These are phyloP conservation scores for Polyommatus iphigenia DNA, from an alignment of 2,888 invertebrate genomes.

Conservation along the genomic window DNA sequence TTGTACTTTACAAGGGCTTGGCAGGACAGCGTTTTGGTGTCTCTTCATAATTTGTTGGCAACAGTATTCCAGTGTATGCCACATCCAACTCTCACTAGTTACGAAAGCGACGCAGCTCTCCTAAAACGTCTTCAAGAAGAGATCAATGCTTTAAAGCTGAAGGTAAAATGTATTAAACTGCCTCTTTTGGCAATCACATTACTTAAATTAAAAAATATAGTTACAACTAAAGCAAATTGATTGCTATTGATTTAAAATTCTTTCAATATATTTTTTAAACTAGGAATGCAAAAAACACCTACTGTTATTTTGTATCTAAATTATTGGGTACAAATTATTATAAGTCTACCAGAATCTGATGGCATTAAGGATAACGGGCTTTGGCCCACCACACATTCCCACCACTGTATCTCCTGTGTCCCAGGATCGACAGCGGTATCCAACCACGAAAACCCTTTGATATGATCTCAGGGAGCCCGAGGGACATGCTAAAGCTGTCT, in stretches of 20 bases:
- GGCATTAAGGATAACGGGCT: too few species aligned
- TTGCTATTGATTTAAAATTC: too few species aligned
- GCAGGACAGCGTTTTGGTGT: slow-evolving; percentile 95
- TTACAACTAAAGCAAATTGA: background rate
- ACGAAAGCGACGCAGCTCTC: slow-evolving; percentile 90
- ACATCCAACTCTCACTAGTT: slow-evolving; percentile 90
- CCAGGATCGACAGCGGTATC: too few species aligned
- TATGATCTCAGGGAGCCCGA: too few species aligned
- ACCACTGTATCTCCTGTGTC: too few species aligned
- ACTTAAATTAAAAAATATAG: background rate
- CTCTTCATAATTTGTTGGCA: slow-evolving; percentile 95
- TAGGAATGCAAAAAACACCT: background rate
- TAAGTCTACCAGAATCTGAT: too few species aligned
- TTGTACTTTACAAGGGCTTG: slow-evolving; percentile 95
- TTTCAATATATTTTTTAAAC: background rate
- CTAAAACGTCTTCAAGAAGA: slow-evolving; percentile 92
- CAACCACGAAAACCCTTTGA: too few species aligned
- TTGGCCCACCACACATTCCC: too few species aligned
- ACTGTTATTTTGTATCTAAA: background rate
- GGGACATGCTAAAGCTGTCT: too few species aligned
- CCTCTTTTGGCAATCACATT: background rate
- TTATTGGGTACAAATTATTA: too few species aligned
- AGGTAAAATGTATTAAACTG: slow-evolving; percentile 45
- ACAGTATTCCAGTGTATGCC: slow-evolving; percentile 94
- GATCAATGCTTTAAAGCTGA: slow-evolving; percentile 83